Conservation (phyloP, 2,797 vertebrate species). For the Phalanger gymnotis region DNA sequence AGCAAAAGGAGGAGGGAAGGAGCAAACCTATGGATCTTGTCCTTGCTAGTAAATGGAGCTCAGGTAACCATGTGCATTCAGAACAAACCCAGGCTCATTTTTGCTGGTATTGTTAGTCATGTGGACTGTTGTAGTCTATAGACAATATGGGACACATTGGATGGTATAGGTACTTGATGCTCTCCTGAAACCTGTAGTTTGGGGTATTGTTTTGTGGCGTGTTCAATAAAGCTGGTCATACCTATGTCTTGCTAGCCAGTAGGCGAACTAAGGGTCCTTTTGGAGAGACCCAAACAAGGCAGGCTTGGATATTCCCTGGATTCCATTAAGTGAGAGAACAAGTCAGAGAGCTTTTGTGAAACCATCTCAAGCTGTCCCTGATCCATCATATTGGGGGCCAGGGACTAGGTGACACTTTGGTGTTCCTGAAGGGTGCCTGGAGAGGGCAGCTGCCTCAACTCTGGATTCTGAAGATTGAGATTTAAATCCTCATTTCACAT, state of each 20-base stretch:
- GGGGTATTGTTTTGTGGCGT: not conserved
- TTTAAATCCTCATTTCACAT: not conserved
- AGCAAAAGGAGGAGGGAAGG: not conserved
- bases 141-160: not conserved
- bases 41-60: not conserved
- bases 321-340: not conserved
- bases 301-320: not conserved
- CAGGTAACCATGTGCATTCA: not conserved
- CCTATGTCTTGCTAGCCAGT: not conserved
- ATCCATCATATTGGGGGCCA: not conserved
- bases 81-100: not conserved
- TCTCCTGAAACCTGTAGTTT: not conserved
- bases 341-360: not conserved
- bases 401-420: not conserved
- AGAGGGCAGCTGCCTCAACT: not conserved
- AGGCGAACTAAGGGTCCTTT: not conserved
- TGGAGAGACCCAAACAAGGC: not conserved
- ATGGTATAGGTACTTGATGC: not conserved
- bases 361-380: not conserved
- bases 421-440: not conserved
- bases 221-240: not conserved
- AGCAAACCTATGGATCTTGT: not conserved
- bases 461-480: not conserved
- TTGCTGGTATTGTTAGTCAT: not conserved
- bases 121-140: not conserved